Base-by-base conservation (phyloP, 2,113 vertebrate genomes). In the Spermophilus dauricus region DNA sequence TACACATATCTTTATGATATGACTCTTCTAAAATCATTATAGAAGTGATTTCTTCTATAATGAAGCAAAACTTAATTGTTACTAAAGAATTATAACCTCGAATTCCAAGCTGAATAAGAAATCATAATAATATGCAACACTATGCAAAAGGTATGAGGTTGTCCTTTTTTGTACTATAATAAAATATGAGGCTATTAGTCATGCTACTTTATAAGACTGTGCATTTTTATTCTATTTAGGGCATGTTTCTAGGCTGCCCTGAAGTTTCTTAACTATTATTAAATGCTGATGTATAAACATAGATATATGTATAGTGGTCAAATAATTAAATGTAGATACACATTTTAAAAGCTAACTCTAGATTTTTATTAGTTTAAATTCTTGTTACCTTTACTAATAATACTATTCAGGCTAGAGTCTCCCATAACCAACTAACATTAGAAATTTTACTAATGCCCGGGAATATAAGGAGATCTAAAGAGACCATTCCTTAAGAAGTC, bases 51-150 rank as follows among this genome's bases (percentile, higher is more conserved):
- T 94, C 51, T 82, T 97, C 42, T 37, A 20, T n/a, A 95, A 73
- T 28, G 53, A 73, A 70, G 42, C 32, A 86, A 82, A 56, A 94
- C 42, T 96, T 98, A 34, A 89, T 83, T 91, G 95, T 91, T 93
- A 81, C 9, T 73, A n/a, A 61, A 73, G 34, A 94, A 75, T 32
- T 42, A 82, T 53, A 93, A 89, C 63, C 37, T 94, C 80, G n/a
- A 93, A 93, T 83, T 65, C 14, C 32, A 78, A 45, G 73, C 42
- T 86, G 85, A 92, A 76, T 76, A 86, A 94, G 67, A 83, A 93
- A 86, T 86, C 69, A 86, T 69, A 94, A 75, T 70, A 37, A 87
- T 28, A 58, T 65, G 70, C 16, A 92, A 48, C 17, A 91, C 5
- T 70, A 84, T 42, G 80, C 69, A 86, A 95, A 92, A 65, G 14